These are phyloP conservation scores for Acipenser transmontanus DNA, from an alignment of 2,797 vertebrate species.

Conservation along the genomic window DNA sequence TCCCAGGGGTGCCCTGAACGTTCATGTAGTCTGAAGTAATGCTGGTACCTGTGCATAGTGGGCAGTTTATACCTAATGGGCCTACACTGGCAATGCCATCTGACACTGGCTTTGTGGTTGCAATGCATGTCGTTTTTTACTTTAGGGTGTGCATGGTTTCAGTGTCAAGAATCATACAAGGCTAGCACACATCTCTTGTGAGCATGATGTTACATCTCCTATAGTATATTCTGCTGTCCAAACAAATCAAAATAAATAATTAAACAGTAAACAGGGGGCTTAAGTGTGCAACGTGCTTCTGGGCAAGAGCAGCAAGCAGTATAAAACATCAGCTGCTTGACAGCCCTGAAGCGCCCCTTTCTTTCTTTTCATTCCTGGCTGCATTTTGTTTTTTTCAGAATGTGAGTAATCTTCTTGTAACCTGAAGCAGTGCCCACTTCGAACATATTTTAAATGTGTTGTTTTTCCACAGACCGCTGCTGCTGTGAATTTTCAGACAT, in stretches of 20 bases:
- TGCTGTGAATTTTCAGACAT: slow-evolving; percentile 36
- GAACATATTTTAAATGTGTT: slow-evolving; percentile 28
- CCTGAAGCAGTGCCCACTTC: slow-evolving; percentile 28
- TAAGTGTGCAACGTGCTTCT: slow-evolving; percentile 51
- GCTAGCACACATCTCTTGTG: too few relatives aligned
- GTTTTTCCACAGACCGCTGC: slow-evolving; percentile 22
- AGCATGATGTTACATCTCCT: too few relatives aligned
- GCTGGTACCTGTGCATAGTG: too few relatives aligned
- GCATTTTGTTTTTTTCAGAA: slow-evolving; percentile 36
- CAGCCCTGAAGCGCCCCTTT: slow-evolving; percentile 42
- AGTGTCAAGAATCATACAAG: slow-evolving; percentile 16
- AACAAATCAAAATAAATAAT: slow-evolving; percentile 53
- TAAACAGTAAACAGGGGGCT: slow-evolving; percentile 39
- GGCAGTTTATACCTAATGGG: too few relatives aligned
- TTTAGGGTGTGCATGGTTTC: slow-evolving; percentile 12
- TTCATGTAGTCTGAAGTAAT: too few relatives aligned
- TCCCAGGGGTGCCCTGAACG: too few relatives aligned
- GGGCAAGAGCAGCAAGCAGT: slow-evolving; percentile 58
- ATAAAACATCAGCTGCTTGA: slow-evolving; percentile 50
- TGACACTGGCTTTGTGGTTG: too few relatives aligned
- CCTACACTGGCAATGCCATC: too few relatives aligned
- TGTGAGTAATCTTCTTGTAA: slow-evolving; percentile 31
- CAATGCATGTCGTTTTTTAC: too few relatives aligned
- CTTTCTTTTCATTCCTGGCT: not conserved
- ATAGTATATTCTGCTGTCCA: slow-evolving; percentile 36